These are phyloP conservation scores for Sycophila sp. DNA, from an alignment of 1,140 invertebrate genomes.

Conservation along the genomic window DNA sequence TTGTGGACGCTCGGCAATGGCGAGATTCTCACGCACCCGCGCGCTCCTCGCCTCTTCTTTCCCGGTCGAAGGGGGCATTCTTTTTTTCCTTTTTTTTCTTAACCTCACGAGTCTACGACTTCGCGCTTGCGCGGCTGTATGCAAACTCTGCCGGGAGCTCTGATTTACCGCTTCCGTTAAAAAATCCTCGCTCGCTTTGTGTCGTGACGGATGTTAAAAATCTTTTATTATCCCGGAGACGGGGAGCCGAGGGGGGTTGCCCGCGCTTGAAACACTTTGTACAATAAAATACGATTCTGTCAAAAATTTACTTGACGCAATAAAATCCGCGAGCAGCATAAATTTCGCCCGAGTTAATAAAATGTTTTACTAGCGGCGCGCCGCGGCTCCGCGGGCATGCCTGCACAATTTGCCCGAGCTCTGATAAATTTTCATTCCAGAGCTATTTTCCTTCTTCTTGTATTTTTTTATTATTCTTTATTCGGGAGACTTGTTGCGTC, in stretches of 20 bases:
- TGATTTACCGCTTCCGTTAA: background rate
- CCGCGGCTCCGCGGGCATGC: too few species aligned
- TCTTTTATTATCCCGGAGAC: background rate
- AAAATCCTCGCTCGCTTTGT: background rate
- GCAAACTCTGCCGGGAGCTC: background rate
- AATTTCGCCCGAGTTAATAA: slow-evolving; percentile 17
- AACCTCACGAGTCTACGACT: too few species aligned
- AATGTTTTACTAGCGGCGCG: slow-evolving; percentile 9
- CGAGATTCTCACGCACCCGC: slow-evolving; percentile 44
- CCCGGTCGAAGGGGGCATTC: too few species aligned
- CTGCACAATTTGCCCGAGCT: too few species aligned
- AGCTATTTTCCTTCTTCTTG: slow-evolving; percentile 35
- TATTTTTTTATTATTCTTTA: slow-evolving; percentile 28
- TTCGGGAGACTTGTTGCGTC: too few species aligned
- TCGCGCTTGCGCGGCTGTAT: slow-evolving; percentile 19
- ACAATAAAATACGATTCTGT: background rate
- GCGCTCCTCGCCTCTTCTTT: slow-evolving; percentile 8
- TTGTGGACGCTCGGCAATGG: slow-evolving; percentile 27
- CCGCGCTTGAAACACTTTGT: background rate
- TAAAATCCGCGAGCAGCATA: slow-evolving; percentile 23
- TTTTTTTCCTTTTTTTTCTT: too few species aligned
- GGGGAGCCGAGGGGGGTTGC: background rate
- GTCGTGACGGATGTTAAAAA: background rate
- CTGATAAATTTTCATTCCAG: too few species aligned
- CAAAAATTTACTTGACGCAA: slow-evolving; percentile 39